phyloP scores from a whole-genome alignment of 2,797 vertebrate genomes.

The Simalia tracyae region DNA sequence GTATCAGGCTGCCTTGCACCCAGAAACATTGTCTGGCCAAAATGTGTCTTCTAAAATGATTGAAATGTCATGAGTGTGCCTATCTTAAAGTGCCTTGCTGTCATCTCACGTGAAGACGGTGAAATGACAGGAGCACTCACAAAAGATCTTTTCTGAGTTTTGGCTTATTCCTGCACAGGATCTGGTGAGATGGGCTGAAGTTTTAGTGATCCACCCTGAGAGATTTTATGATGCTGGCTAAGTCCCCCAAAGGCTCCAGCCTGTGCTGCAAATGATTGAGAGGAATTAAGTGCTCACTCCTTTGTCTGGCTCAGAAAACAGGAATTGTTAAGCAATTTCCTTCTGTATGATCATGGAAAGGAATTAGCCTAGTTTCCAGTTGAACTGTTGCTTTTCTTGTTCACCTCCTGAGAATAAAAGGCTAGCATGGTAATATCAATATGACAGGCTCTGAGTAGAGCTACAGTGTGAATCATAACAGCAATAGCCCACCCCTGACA shows the following conservation, averaged over 20 bases:
- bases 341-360: background rate
- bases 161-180: background rate
- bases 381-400: background rate
- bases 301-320: background rate
- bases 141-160: background rate
- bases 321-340: background rate
- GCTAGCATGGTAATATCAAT: background rate
- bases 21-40: background rate
- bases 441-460: background rate
- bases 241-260: background rate
- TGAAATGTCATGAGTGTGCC: background rate
- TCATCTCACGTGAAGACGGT: background rate
- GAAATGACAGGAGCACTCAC: background rate
- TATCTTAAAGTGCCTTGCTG: background rate
- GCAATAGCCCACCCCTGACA: background rate
- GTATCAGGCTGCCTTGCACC: background rate
- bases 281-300: background rate
- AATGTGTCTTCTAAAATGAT: background rate
- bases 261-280: background rate
- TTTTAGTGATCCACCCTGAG: background rate
- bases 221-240: background rate
- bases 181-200: background rate
- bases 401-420: background rate
- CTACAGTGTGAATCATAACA: background rate
- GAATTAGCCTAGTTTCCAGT: background rate